A percentile compares a stretch with the other conserved stretches of the same genome.
These are phyloP conservation scores for Cynoglossus semilaevis DNA, from an alignment of 2,113 vertebrate species.

Conservation along the genomic window DNA sequence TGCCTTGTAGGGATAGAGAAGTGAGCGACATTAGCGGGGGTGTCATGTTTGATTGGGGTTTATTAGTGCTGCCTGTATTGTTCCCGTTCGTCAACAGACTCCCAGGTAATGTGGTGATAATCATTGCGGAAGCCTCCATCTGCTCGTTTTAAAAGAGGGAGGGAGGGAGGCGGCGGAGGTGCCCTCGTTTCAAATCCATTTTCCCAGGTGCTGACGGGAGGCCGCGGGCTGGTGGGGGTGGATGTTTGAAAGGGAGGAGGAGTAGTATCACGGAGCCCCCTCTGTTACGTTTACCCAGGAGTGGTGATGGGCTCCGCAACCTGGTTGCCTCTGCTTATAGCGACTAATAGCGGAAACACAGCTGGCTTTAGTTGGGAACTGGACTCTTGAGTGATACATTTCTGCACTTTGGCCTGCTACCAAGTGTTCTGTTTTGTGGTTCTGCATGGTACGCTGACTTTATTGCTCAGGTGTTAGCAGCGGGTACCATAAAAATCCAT, in stretches of 20 bases:
- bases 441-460: constrained; percentile 34
- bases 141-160: constrained; percentile 55
- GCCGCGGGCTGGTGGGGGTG: constrained; percentile 47
- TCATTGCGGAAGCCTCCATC: constrained; percentile 73
- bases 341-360: constrained; percentile 67
- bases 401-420: constrained; percentile 63
- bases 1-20: constrained; percentile 49
- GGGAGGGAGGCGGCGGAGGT: constrained; percentile 19
- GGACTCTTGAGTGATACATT: constrained; percentile 55
- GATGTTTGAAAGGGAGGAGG: constrained; percentile 26
- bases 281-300: constrained; percentile 62
- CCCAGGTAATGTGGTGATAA: constrained; percentile 79
- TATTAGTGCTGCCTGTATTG: constrained; percentile 73
- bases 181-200: constrained; percentile 72
- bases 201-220: constrained; percentile 73
- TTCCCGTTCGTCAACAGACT: constrained; percentile 77
- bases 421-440: constrained; percentile 37
- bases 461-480: constrained; percentile 63
- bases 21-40: constrained; percentile 60
- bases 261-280: constrained; percentile 20
- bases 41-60: constrained; percentile 78
- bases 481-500: constrained; percentile 50
- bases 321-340: constrained; percentile 66
- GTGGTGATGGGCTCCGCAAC: constrained; percentile 43
- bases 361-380: constrained; percentile 61